Evolutionary conservation across 2,888 invertebrate genomes (phyloP).

Genomic region (Linnaemya tessellans): DNA sequence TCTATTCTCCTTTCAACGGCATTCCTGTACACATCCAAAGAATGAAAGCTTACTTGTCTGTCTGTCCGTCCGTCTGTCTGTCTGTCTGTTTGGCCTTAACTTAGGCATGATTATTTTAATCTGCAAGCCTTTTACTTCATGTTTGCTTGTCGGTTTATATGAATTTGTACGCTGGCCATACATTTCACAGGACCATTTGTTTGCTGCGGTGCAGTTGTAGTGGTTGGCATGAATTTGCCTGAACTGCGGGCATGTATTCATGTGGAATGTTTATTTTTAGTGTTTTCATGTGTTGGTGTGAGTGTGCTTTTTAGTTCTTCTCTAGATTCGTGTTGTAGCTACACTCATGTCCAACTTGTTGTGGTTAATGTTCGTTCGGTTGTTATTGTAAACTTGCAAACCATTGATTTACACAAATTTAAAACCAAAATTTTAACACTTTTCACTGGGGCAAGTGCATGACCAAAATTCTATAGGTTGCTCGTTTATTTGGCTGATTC

Average conservation of each 20-base stretch:
- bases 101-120: slow-evolving; percentile 67
- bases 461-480: slow-evolving; percentile 9
- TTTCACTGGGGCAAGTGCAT: slow-evolving; percentile 13
- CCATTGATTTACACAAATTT: slow-evolving; percentile 71
- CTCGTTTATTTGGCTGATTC: slow-evolving; percentile 3
- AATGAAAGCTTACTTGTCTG: not conserved
- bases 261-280: slow-evolving; percentile 22
- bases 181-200: slow-evolving; percentile 42
- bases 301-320: slow-evolving; percentile 11
- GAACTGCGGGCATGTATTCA: slow-evolving; percentile 46
- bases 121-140: slow-evolving; percentile 49
- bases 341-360: slow-evolving; percentile 68
- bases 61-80: not conserved
- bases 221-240: slow-evolving; percentile 52
- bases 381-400: slow-evolving; percentile 59
- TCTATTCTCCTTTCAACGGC: not conserved
- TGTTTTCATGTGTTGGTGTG: not conserved
- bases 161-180: slow-evolving; percentile 27
- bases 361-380: slow-evolving; percentile 51
- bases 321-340: slow-evolving; percentile 36
- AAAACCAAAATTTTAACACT: slow-evolving; percentile 61
- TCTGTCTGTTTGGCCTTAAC: slow-evolving; percentile 12
- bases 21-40: not conserved
- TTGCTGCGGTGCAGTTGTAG: slow-evolving; percentile 43
- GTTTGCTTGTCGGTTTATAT: slow-evolving; percentile 13